Conservation (phyloP, 2,113 vertebrate species). For the Caranx melampygus region DNA sequence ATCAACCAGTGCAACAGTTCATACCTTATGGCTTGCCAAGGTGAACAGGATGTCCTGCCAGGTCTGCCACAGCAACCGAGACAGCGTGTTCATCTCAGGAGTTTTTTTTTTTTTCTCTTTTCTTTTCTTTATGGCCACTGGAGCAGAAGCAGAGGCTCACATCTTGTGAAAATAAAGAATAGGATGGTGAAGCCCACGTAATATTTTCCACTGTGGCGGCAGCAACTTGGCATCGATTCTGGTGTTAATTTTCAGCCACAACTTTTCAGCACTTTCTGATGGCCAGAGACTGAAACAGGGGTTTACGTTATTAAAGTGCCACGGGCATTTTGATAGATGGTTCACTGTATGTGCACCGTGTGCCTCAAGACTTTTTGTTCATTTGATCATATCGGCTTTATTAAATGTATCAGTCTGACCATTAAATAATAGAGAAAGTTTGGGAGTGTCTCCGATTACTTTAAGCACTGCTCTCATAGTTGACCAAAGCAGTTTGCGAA, state of each 20-base stretch:
- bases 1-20: background rate
- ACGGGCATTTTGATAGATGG: constrained; percentile 28
- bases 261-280: constrained; percentile 23
- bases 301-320: constrained; percentile 47
- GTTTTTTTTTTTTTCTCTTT: constrained; percentile 9
- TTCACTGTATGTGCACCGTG: background rate
- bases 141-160: constrained; percentile 12
- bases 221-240: background rate
- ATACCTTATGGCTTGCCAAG: constrained; percentile 6
- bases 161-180: constrained; percentile 24
- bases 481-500: background rate
- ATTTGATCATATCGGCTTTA: constrained; percentile 31
- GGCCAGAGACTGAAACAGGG: constrained; percentile 4
- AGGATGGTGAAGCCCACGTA: background rate
- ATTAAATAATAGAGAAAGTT: constrained; percentile 16
- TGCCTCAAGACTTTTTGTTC: background rate
- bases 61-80: constrained; percentile 6
- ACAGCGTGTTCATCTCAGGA: background rate
- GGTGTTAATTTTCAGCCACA: constrained; percentile 10
- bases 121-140: constrained; percentile 9
- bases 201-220: constrained; percentile 21
- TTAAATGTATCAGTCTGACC: constrained; percentile 4
- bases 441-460: background rate
- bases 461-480: background rate
- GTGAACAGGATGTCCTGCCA: constrained; percentile 51